Base-by-base conservation (phyloP, 2,113 vertebrate species). In the Pituophis catenifer region DNA sequence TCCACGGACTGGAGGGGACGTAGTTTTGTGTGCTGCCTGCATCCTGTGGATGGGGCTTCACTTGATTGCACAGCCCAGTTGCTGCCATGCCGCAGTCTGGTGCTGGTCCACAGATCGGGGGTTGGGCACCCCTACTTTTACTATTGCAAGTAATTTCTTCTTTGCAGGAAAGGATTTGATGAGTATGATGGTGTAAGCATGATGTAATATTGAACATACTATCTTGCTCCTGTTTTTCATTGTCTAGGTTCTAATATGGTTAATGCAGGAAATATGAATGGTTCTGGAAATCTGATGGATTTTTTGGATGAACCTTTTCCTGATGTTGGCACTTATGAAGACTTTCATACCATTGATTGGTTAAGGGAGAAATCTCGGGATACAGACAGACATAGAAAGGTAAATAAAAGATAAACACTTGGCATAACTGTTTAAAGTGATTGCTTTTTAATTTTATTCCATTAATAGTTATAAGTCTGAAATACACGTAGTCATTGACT, bases 321-420 rank as follows among this genome's bases (percentile, higher is more conserved):
- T 0, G 99, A 99, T 0, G 99, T 99, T 92, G 98, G 98, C 48
- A 99, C 99, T 0, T 99, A 99, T 0, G 99, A 99, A 89, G 99
- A 99, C 96, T 99, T 99, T 96, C 99, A 99, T 93, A 99, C 99
- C 95, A 99, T 99, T 1, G 99, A 99, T 97, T 99, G 99, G 99
- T 97, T 99, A 90, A 96, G 99, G 93, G 99, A 99, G 95, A 99
- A 99, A 44, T 99, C 99, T 3, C 97, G 99, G 0, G 99, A 99
- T 97, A 99, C 99, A 0, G 99, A 99, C 95, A 98, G 99, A 48
- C 99, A 99, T 55, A 98, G 99, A 94, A 99, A 99, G 98, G 99
- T 99, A 53, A 90, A 50, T 38, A 13, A 54, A 38, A 33, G 8
- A 50, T 57, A 58, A 65, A 9, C 48, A 53, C 4, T 38, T 53